Conservation (phyloP, 2,888 invertebrate species). For the Lycophotia porphyrea region DNA sequence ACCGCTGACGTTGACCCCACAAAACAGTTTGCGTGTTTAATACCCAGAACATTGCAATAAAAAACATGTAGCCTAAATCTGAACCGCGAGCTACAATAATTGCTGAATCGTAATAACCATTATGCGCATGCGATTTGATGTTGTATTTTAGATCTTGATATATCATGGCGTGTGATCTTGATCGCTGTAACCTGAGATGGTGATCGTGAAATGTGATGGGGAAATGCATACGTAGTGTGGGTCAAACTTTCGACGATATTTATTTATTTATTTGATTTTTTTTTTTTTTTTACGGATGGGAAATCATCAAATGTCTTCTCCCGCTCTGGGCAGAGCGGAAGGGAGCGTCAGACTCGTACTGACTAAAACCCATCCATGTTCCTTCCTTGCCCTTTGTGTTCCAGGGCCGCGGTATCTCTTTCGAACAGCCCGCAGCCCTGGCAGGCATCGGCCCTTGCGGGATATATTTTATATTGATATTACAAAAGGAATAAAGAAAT, state of each 20-base stretch:
- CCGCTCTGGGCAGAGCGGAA: too few species aligned
- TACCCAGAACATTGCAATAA: constrained; percentile 21
- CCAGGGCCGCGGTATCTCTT: too few species aligned
- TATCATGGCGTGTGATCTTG: background rate
- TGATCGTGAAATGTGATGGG: background rate
- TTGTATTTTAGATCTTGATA: background rate
- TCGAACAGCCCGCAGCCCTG: too few species aligned
- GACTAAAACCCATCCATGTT: too few species aligned
- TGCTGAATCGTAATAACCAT: constrained; percentile 27
- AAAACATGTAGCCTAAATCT: constrained; percentile 22
- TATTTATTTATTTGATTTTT: too few species aligned
- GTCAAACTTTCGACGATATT: background rate
- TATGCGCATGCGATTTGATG: constrained; percentile 34
- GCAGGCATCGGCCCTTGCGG: too few species aligned
- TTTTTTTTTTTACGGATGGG: too few species aligned
- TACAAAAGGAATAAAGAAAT: background rate
- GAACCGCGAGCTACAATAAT: constrained; percentile 7
- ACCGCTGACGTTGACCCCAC: constrained; percentile 15
- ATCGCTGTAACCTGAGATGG: constrained; percentile 1
- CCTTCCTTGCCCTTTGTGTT: too few species aligned
- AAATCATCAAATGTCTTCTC: too few species aligned
- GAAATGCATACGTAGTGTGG: background rate
- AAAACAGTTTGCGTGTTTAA: constrained; percentile 36
- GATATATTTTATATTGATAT: too few species aligned
- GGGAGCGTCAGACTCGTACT: too few species aligned